Conservation (phyloP, 1,140 invertebrate species). For the Meloidogyne exigua region DNA sequence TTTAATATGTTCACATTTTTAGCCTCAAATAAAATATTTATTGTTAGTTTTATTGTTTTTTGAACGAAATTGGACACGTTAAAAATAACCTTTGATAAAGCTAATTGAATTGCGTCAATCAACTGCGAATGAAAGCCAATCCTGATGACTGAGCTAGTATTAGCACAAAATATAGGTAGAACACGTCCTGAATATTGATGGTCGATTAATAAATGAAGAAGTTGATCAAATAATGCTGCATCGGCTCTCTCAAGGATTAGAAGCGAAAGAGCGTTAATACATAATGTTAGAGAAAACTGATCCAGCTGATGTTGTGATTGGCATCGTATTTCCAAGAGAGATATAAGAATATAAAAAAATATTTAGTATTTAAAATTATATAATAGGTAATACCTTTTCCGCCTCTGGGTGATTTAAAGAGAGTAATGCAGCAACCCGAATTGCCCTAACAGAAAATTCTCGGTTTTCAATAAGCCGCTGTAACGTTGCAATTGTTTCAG, state of each 20-base stretch:
- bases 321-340: constrained; percentile 37
- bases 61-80: background rate
- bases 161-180: constrained; percentile 37
- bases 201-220: constrained; percentile 21
- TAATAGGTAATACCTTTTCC: constrained; percentile 37
- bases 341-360: constrained; percentile 43
- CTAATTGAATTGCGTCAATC: constrained; percentile 27
- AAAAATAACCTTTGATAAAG: background rate
- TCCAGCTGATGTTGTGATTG: constrained; percentile 46
- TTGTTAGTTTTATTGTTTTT: background rate
- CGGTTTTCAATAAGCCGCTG: constrained; percentile 41
- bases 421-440: constrained; percentile 52
- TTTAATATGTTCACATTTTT: constrained; percentile 42
- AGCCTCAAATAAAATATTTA: constrained; percentile 12
- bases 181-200: constrained; percentile 17
- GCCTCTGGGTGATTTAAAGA: constrained; percentile 51
- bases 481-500: constrained; percentile 41
- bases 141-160: constrained; percentile 30
- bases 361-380: background rate
- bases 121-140: constrained; percentile 42
- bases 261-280: constrained; percentile 53
- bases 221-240: constrained; percentile 31
- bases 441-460: constrained; percentile 46
- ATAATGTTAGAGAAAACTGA: constrained; percentile 39
- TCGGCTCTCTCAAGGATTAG: constrained; percentile 55